A percentile compares a stretch with the other conserved stretches of the same genome.
Conservation (phyloP, 1,140 invertebrate genomes). For the Grapholita molesta region DNA sequence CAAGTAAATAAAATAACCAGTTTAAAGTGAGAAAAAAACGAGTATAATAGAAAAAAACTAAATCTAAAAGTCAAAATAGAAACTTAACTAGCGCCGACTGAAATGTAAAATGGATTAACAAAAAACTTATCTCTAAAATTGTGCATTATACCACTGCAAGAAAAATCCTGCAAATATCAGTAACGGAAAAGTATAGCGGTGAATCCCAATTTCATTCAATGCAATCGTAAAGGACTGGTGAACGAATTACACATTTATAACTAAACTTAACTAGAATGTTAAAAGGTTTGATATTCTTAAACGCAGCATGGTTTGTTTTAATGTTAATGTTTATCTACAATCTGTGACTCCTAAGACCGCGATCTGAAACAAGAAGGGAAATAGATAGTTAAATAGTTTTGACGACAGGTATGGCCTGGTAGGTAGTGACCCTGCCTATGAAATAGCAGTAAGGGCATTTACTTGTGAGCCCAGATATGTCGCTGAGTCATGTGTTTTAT, state of each 20-base stretch:
- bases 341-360: background rate
- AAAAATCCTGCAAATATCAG: background rate
- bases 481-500: too few species aligned
- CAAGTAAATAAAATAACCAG: background rate
- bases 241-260: slow-evolving; percentile 19
- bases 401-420: too few species aligned
- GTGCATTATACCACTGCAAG: slow-evolving; percentile 23
- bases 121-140: slow-evolving; percentile 15
- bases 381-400: background rate
- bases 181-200: slow-evolving; percentile 29
- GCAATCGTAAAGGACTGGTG: slow-evolving; percentile 15
- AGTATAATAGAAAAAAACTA: slow-evolving; percentile 8
- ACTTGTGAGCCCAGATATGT: too few species aligned
- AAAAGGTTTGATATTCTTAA: slow-evolving; percentile 6
- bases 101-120: slow-evolving; percentile 25
- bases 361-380: background rate
- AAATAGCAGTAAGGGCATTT: too few species aligned
- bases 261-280: background rate
- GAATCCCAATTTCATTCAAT: background rate
- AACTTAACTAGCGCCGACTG: slow-evolving; percentile 32
- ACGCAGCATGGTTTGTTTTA: slow-evolving; percentile 14
- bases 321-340: slow-evolving; percentile 10
- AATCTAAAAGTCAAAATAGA: slow-evolving; percentile 1
- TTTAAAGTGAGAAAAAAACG: slow-evolving; percentile 5
- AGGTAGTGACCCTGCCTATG: too few species aligned